phyloP scores from a whole-genome alignment of 2,888 invertebrate genomes.

The Aricia artaxerxes region DNA sequence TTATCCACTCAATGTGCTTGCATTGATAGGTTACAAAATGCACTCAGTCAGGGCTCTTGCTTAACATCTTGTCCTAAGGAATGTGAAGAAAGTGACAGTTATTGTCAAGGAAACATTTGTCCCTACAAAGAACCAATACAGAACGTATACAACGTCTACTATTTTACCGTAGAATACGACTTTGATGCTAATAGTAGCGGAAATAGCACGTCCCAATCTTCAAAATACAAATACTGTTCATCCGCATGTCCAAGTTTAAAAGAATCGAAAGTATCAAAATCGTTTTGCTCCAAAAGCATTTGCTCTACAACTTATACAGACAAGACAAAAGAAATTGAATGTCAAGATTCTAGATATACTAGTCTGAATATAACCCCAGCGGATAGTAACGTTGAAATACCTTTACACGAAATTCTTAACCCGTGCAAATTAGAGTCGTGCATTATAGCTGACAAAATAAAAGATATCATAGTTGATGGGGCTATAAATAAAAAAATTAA shows the following conservation, averaged over 20 bases:
- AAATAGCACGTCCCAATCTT: conserved; percentile 43
- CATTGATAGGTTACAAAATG: conserved; percentile 60
- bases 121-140: conserved; percentile 47
- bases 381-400: conserved; percentile 62
- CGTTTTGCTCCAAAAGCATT: conserved; percentile 56
- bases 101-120: conserved; percentile 57
- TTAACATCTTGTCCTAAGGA: conserved; percentile 56
- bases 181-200: conserved; percentile 47
- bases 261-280: conserved; percentile 45
- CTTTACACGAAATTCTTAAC: conserved; percentile 61
- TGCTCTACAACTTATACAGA: conserved; percentile 47
- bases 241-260: conserved; percentile 57
- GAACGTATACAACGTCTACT: conserved; percentile 62
- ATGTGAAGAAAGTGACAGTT: conserved; percentile 54
- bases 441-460: conserved; percentile 62
- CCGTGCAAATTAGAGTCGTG: conserved; percentile 67
- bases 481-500: conserved; percentile 49
- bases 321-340: conserved; percentile 43
- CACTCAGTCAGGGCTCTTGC: conserved; percentile 54
- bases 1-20: conserved; percentile 72
- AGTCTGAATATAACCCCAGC: conserved; percentile 57
- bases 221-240: conserved; percentile 55
- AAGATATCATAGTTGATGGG: conserved; percentile 63
- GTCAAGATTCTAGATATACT: conserved; percentile 51
- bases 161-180: conserved; percentile 68